Evolutionary conservation across 53 echinoderm and acorn worm genomes (phyloP).

Genomic region (Temnopleurus reevesii): DNA sequence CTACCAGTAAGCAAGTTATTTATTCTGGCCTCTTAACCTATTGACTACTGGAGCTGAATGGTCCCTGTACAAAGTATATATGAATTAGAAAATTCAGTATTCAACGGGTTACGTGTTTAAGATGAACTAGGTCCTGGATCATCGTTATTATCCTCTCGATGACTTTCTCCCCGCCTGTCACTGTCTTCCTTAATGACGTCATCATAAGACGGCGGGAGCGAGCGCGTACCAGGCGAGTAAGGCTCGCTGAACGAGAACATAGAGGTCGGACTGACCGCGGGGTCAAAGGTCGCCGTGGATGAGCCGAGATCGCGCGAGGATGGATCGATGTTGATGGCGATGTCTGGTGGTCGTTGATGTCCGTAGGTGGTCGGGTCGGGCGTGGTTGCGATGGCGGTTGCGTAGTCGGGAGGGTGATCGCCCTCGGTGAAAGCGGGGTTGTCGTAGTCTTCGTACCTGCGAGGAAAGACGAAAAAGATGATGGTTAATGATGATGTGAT

Average conservation of each 20-base stretch:
- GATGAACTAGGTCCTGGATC: not conserved
- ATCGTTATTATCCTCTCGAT: not conserved
- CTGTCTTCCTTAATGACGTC: conserved; percentile 48
- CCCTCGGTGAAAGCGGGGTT: conserved; percentile 8
- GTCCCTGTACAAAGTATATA: no score
- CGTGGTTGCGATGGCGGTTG: conserved; percentile 23
- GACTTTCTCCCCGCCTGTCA: not conserved
- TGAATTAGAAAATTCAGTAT: no score
- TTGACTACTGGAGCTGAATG: no score
- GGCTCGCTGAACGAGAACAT: not conserved
- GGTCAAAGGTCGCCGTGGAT: not conserved
- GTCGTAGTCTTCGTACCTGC: conserved; percentile 33
- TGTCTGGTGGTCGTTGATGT: conserved; percentile 14
- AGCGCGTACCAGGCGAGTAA: not conserved
- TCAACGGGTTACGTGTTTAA: not conserved
- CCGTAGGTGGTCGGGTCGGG: not conserved
- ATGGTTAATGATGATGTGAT: no score
- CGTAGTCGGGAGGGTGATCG: conserved; percentile 35
- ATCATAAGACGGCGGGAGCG: conserved; percentile 37
- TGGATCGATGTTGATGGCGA: conserved; percentile 12
- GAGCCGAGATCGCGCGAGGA: not conserved
- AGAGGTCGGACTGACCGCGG: not conserved
- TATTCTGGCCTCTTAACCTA: not conserved
- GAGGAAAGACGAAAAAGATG: not conserved
- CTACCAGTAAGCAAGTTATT: no score